Evolutionary conservation across 2,888 invertebrate genomes (phyloP).

Genomic region (Eretmocerus hayati): DNA sequence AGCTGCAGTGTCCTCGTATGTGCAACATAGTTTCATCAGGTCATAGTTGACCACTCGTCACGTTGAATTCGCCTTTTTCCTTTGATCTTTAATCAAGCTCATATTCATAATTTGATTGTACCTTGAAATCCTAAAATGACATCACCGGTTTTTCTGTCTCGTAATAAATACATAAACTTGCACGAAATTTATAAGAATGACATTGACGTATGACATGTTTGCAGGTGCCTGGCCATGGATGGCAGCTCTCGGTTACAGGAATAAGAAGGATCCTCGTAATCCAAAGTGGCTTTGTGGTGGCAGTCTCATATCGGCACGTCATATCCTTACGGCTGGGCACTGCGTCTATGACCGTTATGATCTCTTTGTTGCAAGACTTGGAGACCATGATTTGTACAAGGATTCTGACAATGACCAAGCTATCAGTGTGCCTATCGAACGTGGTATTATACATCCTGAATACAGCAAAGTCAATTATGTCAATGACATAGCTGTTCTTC

Average conservation of each 20-base stretch:
- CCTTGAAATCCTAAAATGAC: no score
- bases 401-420: conserved; percentile 58
- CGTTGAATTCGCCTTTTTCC: no score
- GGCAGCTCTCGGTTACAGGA: conserved; percentile 62
- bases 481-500: conserved; percentile 74
- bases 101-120: no score
- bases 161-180: no score
- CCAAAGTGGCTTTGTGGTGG: conserved; percentile 58
- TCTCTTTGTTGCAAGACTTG: conserved; percentile 57
- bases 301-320: conserved; percentile 58
- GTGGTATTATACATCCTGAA: conserved; percentile 58
- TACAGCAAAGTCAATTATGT: conserved; percentile 58
- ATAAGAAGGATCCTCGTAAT: conserved; percentile 41
- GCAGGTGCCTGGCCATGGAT: conserved; percentile 77
- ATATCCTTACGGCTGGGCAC: conserved; percentile 74
- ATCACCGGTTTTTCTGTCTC: no score
- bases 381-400: conserved; percentile 65
- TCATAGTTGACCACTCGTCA: no score
- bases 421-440: conserved; percentile 57
- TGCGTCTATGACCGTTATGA: conserved; percentile 54
- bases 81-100: no score
- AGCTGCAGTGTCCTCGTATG: no score
- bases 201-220: background rate
- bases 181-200: no score
- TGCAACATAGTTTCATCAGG: no score